Evolutionary conservation across 1,140 invertebrate genomes (phyloP).

Genomic region (Ditylenchus dipsaci): DNA sequence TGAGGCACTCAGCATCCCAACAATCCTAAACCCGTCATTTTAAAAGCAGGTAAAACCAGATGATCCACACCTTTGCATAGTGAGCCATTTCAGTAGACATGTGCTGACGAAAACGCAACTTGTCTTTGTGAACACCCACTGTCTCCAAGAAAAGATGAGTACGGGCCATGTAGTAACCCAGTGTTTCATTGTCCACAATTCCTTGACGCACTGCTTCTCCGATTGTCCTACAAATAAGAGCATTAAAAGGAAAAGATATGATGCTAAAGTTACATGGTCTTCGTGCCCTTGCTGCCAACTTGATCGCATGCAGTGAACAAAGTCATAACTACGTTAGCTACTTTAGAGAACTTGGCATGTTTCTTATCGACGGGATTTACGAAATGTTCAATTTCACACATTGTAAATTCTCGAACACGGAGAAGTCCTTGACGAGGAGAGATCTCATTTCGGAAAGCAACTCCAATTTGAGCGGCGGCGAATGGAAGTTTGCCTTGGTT

Average conservation of each 20-base stretch:
- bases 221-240: neutral
- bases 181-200: slow-evolving; percentile 88
- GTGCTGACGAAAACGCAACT: slow-evolving; percentile 90
- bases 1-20: slow-evolving; percentile 56
- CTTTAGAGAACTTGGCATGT: slow-evolving; percentile 80
- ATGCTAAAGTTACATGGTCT: slow-evolving; percentile 28
- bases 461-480: slow-evolving; percentile 93
- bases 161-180: slow-evolving; percentile 94
- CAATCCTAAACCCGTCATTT: no score
- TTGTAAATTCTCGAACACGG: slow-evolving; percentile 85
- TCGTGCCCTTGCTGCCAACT: slow-evolving; percentile 68
- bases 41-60: neutral
- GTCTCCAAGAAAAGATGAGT: slow-evolving; percentile 83
- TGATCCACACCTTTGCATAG: slow-evolving; percentile 82
- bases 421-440: slow-evolving; percentile 92
- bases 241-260: no score
- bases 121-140: slow-evolving; percentile 78
- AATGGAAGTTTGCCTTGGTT: slow-evolving; percentile 90
- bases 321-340: slow-evolving; percentile 71
- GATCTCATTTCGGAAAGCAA: slow-evolving; percentile 97
- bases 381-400: slow-evolving; percentile 99
- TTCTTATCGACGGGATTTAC: slow-evolving; percentile 83
- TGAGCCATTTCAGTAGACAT: slow-evolving; percentile 99
- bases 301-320: slow-evolving; percentile 93
- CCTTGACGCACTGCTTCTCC: slow-evolving; percentile 60